These are phyloP conservation scores for Leucoraja ocellata DNA, from an alignment of 2,797 vertebrate species.

Conservation along the genomic window DNA sequence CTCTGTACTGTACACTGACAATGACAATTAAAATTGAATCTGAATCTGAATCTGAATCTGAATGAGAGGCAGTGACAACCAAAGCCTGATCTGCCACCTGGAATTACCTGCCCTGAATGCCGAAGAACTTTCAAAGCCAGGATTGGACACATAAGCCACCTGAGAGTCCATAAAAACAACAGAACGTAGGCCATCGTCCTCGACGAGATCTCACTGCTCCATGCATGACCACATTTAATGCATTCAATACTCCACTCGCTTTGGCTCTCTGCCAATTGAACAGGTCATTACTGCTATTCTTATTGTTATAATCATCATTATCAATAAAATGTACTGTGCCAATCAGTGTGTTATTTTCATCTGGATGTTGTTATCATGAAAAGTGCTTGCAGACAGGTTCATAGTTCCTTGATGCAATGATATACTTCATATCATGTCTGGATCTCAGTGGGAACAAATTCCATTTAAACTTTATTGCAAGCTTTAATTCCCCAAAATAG, in stretches of 20 bases:
- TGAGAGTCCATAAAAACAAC: no score
- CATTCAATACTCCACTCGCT: not conserved
- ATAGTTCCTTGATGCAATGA: not conserved
- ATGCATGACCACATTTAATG: not conserved
- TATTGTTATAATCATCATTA: slow-evolving; percentile 7
- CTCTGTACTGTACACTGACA: no score
- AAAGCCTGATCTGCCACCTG: no score
- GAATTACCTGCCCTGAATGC: no score
- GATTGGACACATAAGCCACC: no score
- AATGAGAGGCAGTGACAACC: no score
- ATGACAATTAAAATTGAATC: no score
- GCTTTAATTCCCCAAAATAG: not conserved
- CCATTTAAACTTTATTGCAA: not conserved
- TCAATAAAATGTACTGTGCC: not conserved
- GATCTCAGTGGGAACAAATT: not conserved
- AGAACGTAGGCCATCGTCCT: no score
- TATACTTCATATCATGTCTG: not conserved
- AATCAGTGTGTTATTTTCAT: not conserved
- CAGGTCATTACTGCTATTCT: not conserved
- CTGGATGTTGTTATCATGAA: not conserved
- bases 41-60: no score
- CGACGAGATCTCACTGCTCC: not conserved
- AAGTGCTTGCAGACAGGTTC: not conserved
- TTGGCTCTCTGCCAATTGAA: not conserved
- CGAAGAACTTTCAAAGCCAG: no score